phyloP scores from a whole-genome alignment of 2,113 vertebrate species.

The Rallus limicola region DNA sequence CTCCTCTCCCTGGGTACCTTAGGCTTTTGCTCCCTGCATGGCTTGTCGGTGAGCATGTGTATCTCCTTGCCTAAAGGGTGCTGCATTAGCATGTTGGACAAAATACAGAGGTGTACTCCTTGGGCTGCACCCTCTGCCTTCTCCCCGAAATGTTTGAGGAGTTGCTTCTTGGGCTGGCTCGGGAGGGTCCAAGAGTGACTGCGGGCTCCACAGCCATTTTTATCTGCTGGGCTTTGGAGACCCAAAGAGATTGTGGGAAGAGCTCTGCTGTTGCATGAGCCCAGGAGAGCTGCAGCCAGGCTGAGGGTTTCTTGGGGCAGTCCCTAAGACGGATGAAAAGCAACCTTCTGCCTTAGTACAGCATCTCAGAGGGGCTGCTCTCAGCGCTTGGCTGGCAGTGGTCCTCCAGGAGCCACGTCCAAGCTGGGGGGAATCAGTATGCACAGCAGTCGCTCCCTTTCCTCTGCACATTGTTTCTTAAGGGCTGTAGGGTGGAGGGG shows the following conservation, averaged over 20 bases:
- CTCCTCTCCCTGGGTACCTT: not conserved
- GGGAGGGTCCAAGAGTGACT: not conserved
- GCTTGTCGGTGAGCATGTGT: rapidly evolving
- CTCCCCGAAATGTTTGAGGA: not conserved
- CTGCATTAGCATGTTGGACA: not conserved
- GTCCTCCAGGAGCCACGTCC: not conserved
- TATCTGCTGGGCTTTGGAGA: not conserved
- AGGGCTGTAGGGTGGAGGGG: slow-evolving; percentile 35
- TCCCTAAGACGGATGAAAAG: not conserved
- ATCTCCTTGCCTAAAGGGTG: not conserved
- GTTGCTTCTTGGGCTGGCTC: not conserved
- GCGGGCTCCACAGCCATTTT: not conserved
- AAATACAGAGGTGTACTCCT: not conserved
- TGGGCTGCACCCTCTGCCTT: not conserved
- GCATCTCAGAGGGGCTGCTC: slow-evolving; percentile 8
- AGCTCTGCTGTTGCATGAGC: not conserved
- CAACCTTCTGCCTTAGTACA: not conserved
- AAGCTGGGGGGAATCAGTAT: slow-evolving; percentile 46
- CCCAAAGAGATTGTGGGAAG: not conserved
- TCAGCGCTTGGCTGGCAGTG: slow-evolving; percentile 7
- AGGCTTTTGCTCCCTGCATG: not conserved
- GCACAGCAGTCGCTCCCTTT: slow-evolving; percentile 13
- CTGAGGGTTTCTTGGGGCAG: not conserved
- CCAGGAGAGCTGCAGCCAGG: not conserved
- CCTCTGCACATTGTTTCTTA: slow-evolving; percentile 43